phyloP scores from a whole-genome alignment of 2,113 vertebrate genomes.

The Mormyrus lacerda region DNA sequence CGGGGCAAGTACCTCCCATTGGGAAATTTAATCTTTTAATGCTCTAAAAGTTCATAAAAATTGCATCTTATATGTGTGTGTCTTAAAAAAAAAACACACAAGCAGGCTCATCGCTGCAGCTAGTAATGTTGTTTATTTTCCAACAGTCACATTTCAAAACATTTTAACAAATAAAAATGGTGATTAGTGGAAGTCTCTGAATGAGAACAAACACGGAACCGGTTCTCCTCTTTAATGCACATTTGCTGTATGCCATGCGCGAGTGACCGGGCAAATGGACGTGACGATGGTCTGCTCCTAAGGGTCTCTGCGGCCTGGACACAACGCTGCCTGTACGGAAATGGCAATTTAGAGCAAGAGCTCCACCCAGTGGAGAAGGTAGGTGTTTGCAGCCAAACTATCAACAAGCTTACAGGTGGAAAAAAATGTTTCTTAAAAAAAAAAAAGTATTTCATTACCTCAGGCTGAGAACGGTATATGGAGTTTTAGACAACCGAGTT shows the following conservation, averaged over 20 bases:
- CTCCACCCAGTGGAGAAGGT: conserved; percentile 9
- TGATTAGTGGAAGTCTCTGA: background rate
- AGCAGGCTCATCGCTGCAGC: background rate
- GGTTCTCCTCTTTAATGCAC: background rate
- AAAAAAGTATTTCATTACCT: background rate
- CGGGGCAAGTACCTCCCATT: background rate
- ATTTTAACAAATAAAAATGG: background rate
- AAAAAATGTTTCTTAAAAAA: background rate
- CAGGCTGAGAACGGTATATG: background rate
- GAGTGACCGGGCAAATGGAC: background rate
- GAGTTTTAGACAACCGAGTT: background rate
- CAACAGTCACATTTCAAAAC: background rate
- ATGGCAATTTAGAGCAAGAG: background rate
- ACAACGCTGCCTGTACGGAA: background rate
- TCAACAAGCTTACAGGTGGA: background rate
- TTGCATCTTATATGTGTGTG: background rate
- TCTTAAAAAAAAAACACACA: background rate
- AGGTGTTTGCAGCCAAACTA: background rate
- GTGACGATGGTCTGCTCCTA: background rate
- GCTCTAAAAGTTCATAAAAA: background rate
- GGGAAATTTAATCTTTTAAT: conserved; percentile 3
- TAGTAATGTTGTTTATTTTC: background rate
- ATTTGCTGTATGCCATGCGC: background rate
- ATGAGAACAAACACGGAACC: background rate
- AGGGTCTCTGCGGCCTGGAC: background rate